These are phyloP conservation scores for Aspidiotus destructor DNA, from an alignment of 2,888 invertebrate species.

Conservation along the genomic window DNA sequence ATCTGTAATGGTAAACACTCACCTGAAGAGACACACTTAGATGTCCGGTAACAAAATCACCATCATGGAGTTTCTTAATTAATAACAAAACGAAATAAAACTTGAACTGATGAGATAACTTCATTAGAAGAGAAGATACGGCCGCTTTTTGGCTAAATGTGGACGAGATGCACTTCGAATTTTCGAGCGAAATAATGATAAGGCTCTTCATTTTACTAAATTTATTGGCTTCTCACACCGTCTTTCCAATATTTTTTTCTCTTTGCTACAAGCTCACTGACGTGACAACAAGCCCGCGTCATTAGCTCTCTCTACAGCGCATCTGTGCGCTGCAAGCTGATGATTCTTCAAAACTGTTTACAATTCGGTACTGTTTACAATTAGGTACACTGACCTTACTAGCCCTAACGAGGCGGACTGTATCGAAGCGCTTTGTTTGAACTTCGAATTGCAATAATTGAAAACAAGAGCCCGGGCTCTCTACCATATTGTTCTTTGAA, in stretches of 20 bases:
- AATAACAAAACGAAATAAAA: background rate
- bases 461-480: too few relatives aligned
- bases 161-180: background rate
- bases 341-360: background rate
- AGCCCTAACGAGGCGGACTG: too few relatives aligned
- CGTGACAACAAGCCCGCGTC: background rate
- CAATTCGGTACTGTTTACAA: too few relatives aligned
- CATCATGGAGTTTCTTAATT: background rate
- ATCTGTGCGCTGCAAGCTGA: background rate
- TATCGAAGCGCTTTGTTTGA: too few relatives aligned
- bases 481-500: too few relatives aligned
- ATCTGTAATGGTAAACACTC: background rate
- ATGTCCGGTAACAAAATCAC: background rate
- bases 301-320: background rate
- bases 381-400: background rate
- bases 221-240: background rate
- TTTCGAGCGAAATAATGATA: background rate
- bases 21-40: background rate
- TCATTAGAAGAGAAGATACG: background rate
- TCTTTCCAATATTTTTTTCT: background rate
- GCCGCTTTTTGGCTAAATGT: background rate
- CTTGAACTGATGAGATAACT: background rate
- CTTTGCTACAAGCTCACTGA: background rate
- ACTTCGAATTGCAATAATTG: too few relatives aligned
- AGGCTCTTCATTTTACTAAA: background rate